These are phyloP conservation scores for Paramisgurnus dabryanus DNA, from an alignment of 2,113 vertebrate species.

Conservation along the genomic window DNA sequence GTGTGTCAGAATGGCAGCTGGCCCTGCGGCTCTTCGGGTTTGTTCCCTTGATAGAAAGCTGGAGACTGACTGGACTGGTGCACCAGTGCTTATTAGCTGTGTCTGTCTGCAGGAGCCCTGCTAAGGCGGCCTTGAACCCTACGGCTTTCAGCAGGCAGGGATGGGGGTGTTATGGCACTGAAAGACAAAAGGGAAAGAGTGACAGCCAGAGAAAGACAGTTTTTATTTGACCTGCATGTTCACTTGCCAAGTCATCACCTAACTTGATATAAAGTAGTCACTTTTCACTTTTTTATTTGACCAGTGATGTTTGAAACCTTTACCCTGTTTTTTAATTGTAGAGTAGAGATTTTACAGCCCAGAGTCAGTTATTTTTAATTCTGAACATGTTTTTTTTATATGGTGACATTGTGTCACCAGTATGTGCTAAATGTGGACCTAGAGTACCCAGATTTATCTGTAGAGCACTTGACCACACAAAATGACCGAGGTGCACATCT, in stretches of 20 bases:
- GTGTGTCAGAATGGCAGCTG: slow-evolving; percentile 44
- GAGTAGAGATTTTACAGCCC: no score
- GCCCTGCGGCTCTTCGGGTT: slow-evolving; percentile 42
- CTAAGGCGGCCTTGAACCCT: slow-evolving; percentile 29
- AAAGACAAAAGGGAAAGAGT: not conserved
- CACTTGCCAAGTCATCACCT: slow-evolving; percentile 1
- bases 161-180: not conserved
- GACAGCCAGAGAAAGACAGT: not conserved
- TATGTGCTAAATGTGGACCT: no score
- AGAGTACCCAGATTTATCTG: no score
- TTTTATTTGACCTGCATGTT: slow-evolving; percentile 5
- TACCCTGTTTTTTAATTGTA: not conserved
- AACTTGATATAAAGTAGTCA: not conserved
- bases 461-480: no score
- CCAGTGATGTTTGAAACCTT: not conserved
- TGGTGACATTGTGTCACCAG: no score
- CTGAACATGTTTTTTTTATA: no score
- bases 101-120: slow-evolving; percentile 40
- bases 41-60: slow-evolving; percentile 41
- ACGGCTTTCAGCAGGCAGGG: slow-evolving; percentile 30
- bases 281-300: not conserved
- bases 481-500: no score
- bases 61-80: slow-evolving; percentile 39
- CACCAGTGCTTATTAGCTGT: slow-evolving; percentile 35
- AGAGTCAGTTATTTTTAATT: no score